Conservation (phyloP, 2,888 invertebrate species). For the Epinotia bilunana region DNA sequence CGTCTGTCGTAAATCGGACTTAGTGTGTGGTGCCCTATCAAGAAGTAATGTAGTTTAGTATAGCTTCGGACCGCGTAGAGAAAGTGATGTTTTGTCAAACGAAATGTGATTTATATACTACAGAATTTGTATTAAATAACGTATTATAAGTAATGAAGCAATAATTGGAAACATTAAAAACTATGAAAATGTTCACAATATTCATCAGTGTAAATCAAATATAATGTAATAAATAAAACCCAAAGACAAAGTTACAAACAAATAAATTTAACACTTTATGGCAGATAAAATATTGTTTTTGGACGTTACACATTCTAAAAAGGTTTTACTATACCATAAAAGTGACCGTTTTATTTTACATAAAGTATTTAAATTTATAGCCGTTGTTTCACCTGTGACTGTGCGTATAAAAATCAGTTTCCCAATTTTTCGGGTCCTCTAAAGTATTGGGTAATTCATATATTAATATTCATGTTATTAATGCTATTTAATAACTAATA, state of each 20-base stretch:
- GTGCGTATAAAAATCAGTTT: constrained; percentile 64
- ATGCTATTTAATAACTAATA: constrained; percentile 38
- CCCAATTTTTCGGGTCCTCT: constrained; percentile 49
- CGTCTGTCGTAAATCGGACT: constrained; percentile 60
- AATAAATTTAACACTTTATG: constrained; percentile 64
- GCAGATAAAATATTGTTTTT: constrained; percentile 66
- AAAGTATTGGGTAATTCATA: constrained; percentile 23
- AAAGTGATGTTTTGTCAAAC: background rate
- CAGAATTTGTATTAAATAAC: too few relatives aligned
- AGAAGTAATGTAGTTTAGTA: constrained; percentile 34
- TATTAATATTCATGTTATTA: constrained; percentile 42
- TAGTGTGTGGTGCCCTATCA: constrained; percentile 54
- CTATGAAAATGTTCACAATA: background rate
- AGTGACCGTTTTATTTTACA: constrained; percentile 68
- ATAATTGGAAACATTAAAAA: background rate
- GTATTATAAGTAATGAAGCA: too few relatives aligned
- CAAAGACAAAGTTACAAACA: constrained; percentile 52
- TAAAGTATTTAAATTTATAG: constrained; percentile 72
- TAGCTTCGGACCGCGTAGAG: background rate
- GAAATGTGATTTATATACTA: background rate
- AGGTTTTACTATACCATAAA: constrained; percentile 70
- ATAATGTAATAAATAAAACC: constrained; percentile 43
- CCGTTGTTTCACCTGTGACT: constrained; percentile 70
- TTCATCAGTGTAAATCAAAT: constrained; percentile 6
- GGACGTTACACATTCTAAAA: constrained; percentile 63